Evolutionary conservation across 2,888 invertebrate genomes (phyloP), one percentile per base, ranked within the genome.

Genomic region (Meandrusa payeni): DNA sequence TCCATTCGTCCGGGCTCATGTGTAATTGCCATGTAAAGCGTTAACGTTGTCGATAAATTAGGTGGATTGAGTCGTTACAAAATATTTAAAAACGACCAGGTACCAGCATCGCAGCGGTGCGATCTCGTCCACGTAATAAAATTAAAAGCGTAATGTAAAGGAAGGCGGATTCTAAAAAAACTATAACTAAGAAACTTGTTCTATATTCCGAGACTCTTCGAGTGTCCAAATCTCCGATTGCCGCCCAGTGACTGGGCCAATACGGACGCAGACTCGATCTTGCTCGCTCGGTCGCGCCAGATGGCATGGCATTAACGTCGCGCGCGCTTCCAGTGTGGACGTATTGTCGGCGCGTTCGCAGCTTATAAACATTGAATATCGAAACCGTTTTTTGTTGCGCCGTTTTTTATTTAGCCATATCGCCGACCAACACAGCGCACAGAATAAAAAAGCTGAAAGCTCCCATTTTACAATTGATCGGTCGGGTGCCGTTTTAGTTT

Each of bases 291-390:
- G 3, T 3, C n/a, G 11, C 36, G 10, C 15, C 33, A 27, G 27
- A 33, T 19, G 19, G 38, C 50, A 66, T 72, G 74, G 75, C 85
- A 83, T 82, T 83, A 75, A 69, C 66, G 69, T 75, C 75, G 78
- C 68, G 70, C 67, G 59, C 69, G 66, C 64, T 57, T 57, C 59
- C 48, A 48, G 76, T 54, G 56, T 71, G 76, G 79, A 77, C 82
- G 83, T 61, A 41, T 46, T 22, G 44, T 59, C 61, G 41, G 45
- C 38, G 47, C 48, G 40, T 47, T 50, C 41, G 46, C 41, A 41
- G 41, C 33, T 38, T 44, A 47, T 46, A 41, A 50, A 50, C 45
- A 38, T 22, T 61, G 61, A 59, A 50, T 61, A 58, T 61, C 66
- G 64, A 58, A 55, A 41, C 49, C 32, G 54, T 69, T 68, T 68